phyloP scores from a whole-genome alignment of 2,113 vertebrate genomes.

The Pica pica region DNA sequence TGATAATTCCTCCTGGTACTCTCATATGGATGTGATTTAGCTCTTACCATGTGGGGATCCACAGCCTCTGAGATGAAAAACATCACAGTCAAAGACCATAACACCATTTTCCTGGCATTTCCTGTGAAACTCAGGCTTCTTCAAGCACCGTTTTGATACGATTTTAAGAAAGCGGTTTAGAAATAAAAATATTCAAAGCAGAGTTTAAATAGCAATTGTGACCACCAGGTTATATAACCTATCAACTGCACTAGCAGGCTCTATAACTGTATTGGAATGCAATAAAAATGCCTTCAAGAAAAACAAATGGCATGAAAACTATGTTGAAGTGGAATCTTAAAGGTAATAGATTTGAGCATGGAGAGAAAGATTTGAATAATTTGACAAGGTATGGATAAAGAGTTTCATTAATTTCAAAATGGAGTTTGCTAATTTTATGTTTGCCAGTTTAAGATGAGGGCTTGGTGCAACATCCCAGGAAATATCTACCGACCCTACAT shows the following conservation, averaged over 20 bases:
- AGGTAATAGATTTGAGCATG: not conserved
- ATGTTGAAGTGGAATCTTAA: not conserved
- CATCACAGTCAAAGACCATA: not conserved
- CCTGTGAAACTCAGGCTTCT: not conserved
- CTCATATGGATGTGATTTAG: not conserved
- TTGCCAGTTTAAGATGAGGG: not conserved
- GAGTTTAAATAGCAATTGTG: not conserved
- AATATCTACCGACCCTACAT: not conserved
- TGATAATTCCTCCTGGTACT: not conserved
- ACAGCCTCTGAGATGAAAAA: not conserved
- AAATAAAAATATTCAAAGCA: not conserved
- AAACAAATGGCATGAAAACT: not conserved
- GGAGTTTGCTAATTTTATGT: not conserved
- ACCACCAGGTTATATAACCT: not conserved
- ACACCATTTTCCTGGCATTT: not conserved
- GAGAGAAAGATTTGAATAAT: not conserved
- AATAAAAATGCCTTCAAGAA: not conserved
- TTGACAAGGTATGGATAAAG: not conserved
- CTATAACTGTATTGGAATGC: not conserved
- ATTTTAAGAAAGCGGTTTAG: not conserved
- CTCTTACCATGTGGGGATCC: not conserved
- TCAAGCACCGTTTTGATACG: not conserved
- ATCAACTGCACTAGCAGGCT: not conserved
- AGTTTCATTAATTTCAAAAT: not conserved
- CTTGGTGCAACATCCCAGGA: not conserved